Conservation (phyloP, 2,888 invertebrate genomes). For the Clivina fossor region DNA sequence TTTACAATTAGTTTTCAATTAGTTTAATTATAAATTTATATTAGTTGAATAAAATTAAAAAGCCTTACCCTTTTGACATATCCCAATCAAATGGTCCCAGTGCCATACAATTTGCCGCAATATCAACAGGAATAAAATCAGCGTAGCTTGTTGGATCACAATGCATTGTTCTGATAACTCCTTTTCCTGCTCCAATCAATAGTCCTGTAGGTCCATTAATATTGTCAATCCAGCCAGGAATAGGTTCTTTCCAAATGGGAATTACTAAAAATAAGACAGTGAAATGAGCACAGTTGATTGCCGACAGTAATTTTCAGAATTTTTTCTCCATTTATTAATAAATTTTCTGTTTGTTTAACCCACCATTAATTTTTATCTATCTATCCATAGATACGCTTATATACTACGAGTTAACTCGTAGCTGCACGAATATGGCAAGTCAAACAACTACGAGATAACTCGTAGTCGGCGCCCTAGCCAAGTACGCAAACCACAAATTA, state of each 20-base stretch:
- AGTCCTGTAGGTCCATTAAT: constrained; percentile 90
- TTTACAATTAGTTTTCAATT: too few species aligned
- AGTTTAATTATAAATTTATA: constrained; percentile 9
- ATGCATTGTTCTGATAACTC: constrained; percentile 86
- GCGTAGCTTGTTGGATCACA: constrained; percentile 77
- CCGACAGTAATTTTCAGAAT: neutral
- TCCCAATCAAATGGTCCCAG: constrained; percentile 68
- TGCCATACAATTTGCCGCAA: constrained; percentile 77
- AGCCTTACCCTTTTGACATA: too few species aligned
- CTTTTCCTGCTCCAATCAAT: constrained; percentile 81
- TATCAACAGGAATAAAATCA: constrained; percentile 78
- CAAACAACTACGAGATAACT: too few species aligned
- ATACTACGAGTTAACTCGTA: too few species aligned
- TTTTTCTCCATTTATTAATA: too few species aligned
- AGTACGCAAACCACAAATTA: too few species aligned
- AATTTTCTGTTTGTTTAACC: too few species aligned
- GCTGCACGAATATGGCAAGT: too few species aligned
- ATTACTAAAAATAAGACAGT: constrained; percentile 61
- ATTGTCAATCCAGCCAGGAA: constrained; percentile 92
- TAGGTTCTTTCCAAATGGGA: constrained; percentile 81
- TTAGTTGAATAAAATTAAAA: too few species aligned
- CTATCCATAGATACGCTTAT: too few species aligned
- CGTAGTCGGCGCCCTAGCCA: too few species aligned
- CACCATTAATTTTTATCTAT: too few species aligned
- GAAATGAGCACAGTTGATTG: neutral